These are phyloP conservation scores for Julus scandinavius DNA, from an alignment of 2,888 invertebrate genomes.

Conservation along the genomic window DNA sequence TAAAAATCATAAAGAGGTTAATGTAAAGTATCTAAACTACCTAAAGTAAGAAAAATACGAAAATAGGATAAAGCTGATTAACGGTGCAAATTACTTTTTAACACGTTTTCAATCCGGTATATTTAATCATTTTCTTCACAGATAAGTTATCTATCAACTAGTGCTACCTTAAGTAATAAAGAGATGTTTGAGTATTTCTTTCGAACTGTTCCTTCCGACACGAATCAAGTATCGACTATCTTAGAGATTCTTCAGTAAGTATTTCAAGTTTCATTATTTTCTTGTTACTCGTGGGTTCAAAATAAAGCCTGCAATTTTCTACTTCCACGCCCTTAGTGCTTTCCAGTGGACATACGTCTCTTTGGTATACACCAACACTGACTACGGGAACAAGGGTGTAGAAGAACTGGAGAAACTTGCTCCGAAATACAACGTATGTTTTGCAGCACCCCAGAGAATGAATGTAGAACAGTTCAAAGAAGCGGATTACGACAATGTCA, in stretches of 20 bases:
- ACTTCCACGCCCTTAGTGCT: constrained; percentile 62
- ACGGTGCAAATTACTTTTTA: too few species aligned
- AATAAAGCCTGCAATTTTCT: background rate
- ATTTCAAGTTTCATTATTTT: background rate
- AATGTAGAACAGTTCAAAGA: constrained; percentile 66
- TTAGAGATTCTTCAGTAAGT: constrained; percentile 70
- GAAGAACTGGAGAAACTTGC: constrained; percentile 67
- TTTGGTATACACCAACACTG: constrained; percentile 71
- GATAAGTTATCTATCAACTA: constrained; percentile 71
- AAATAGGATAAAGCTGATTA: too few species aligned
- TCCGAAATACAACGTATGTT: constrained; percentile 68
- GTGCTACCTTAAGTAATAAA: constrained; percentile 69
- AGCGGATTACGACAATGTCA: constrained; percentile 67
- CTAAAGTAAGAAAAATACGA: too few species aligned
- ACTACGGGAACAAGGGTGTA: constrained; percentile 70
- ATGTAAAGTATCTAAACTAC: too few species aligned
- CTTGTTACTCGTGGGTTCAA: background rate
- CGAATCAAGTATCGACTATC: constrained; percentile 71
- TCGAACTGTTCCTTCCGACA: constrained; percentile 71
- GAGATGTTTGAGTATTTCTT: constrained; percentile 70
- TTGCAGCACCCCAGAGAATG: constrained; percentile 68
- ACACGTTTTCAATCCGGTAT: too few species aligned
- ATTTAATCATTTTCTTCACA: constrained; percentile 54
- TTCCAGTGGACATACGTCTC: constrained; percentile 71
- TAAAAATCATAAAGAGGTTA: too few species aligned